phyloP scores from a whole-genome alignment of 2,113 vertebrate species.

The Myocastor coypus region DNA sequence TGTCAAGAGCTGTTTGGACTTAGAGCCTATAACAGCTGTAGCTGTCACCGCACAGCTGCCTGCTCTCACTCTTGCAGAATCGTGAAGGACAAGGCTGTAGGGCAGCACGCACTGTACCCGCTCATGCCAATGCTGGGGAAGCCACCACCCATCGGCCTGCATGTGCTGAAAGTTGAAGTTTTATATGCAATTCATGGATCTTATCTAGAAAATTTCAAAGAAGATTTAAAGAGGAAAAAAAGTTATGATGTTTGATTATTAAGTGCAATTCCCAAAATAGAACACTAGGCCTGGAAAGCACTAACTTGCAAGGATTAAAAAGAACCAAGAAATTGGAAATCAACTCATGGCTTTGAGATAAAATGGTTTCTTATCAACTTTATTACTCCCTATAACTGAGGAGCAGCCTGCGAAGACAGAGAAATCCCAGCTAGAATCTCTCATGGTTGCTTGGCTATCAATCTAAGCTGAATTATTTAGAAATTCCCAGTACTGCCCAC shows the following conservation, averaged over 20 bases:
- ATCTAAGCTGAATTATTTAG: not conserved
- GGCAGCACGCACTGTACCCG: not conserved
- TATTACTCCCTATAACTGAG: not conserved
- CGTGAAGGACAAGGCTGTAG: not conserved
- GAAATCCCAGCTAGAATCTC: not conserved
- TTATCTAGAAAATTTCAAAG: not conserved
- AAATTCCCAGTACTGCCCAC: not conserved
- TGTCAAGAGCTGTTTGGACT: not conserved
- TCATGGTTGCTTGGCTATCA: not conserved
- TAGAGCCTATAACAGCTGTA: not conserved
- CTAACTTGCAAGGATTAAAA: conserved; percentile 59
- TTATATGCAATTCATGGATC: not conserved
- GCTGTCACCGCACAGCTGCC: not conserved
- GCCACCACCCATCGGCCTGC: not conserved
- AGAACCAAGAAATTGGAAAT: conserved; percentile 22
- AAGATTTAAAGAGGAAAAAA: not conserved
- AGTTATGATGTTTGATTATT: not conserved
- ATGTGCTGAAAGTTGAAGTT: not conserved
- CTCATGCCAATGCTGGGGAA: not conserved
- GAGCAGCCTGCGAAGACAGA: not conserved
- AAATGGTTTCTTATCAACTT: not conserved
- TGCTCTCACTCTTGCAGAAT: conserved; percentile 13
- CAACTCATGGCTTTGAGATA: conserved; percentile 1
- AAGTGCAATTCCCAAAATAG: not conserved
- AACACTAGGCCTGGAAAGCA: not conserved